Evolutionary conservation across 2,797 vertebrate genomes (phyloP), one percentile per base, ranked within the genome.

Genomic region (Thalassophryne amazonica): DNA sequence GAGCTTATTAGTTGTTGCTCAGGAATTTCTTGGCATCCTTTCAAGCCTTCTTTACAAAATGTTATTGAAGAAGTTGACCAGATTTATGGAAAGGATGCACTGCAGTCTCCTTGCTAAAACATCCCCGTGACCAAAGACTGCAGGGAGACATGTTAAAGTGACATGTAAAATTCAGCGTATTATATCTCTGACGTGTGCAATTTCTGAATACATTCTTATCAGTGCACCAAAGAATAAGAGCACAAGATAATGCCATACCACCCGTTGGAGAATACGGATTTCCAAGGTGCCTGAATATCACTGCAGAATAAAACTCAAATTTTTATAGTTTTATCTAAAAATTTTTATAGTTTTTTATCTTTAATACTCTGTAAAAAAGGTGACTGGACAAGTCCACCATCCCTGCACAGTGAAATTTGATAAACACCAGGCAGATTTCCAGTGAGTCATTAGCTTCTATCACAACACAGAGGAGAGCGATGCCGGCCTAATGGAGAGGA

Each of bases 361-460:
- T 43, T 7, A 41, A 64, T 15, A 48, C 47, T 43, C 49, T 53
- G 24, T 53, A 18, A 46, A 49, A 49, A 46, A 17, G 69, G 30
- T 38, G 32, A 39, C 18, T 2, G 14, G 74, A 76, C n/a, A n/a
- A n/a, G n/a, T n/a, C 75, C 81, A 77, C 70, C 74, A 21, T 65
- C 42, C 32, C 60, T 18, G 60, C 48, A 34, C 15, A 3, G 40
- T 77, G 64, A 83, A 69, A 65, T 70, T 58, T 81, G 78, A 83
- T 77, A 72, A 88, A 86, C 78, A 79, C 59, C 70, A 81, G 77
- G 70, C 78, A 58, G 72, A 80, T 74, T 80, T 81, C 76, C 80
- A 82, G 66, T 71, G 72, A 84, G 79, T 85, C 83, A 84, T 86
- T 86, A 85, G 60, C 60, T 68, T 59, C 78, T 69, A 83, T 84